A percentile compares a stretch with the other conserved stretches of the same genome.
Conservation (phyloP, 2,113 vertebrate genomes). For the Ptilonorhynchus violaceus region DNA sequence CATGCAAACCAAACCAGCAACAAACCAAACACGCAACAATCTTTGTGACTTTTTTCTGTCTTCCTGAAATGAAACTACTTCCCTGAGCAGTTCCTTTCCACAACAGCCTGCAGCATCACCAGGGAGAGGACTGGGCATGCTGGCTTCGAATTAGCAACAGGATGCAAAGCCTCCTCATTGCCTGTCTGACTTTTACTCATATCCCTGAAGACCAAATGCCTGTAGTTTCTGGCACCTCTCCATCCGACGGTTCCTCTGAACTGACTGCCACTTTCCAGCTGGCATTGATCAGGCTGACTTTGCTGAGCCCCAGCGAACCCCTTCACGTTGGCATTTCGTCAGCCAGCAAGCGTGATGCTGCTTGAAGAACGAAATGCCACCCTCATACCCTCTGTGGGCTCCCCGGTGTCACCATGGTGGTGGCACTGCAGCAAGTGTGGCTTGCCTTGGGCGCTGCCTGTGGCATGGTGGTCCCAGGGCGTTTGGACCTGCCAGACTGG, state of each 20-base stretch:
- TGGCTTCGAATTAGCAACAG: not conserved
- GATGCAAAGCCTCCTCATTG: not conserved
- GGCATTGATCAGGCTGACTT: not conserved
- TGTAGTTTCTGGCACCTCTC: not conserved
- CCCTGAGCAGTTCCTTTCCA: not conserved
- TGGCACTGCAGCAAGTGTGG: accelerated
- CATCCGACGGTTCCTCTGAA: not conserved
- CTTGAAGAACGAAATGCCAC: not conserved
- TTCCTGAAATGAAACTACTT: not conserved
- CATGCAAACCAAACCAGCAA: not conserved
- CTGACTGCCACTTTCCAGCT: not conserved
- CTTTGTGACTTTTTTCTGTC: not conserved
- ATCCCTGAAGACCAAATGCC: not conserved
- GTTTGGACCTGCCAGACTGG: not conserved
- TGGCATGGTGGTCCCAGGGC: not conserved
- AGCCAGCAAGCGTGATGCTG: accelerated
- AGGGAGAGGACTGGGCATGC: not conserved
- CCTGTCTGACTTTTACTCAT: not conserved
- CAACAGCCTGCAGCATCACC: not conserved
- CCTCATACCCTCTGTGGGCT: accelerated
- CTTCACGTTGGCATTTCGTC: accelerated
- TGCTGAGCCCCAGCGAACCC: not conserved
- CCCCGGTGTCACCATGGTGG: accelerated
- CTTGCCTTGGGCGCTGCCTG: accelerated
- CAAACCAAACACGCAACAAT: not conserved